phyloP scores from a whole-genome alignment of 2,113 vertebrate genomes.

The Callionymus lyra region DNA sequence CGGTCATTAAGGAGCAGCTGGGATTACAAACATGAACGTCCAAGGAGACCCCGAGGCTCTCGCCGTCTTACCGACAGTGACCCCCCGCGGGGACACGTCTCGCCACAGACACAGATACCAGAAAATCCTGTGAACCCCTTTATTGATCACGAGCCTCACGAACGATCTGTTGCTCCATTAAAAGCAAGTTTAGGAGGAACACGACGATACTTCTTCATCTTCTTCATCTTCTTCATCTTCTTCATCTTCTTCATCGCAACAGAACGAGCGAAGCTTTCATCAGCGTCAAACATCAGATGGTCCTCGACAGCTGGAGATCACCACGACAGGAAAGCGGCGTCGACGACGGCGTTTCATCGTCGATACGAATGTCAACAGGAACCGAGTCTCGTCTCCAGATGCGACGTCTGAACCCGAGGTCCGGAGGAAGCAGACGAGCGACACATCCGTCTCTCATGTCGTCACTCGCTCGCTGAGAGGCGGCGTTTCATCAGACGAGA shows the following conservation, averaged over 20 bases:
- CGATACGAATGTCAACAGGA: slow-evolving; percentile 3
- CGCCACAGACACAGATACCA: slow-evolving; percentile 20
- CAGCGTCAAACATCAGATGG: neutral
- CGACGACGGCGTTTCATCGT: slow-evolving; percentile 3
- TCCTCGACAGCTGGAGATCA: slow-evolving; percentile 28
- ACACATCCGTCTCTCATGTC: too few relatives aligned
- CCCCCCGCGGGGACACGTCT: slow-evolving; percentile 42
- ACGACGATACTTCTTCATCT: slow-evolving; percentile 10
- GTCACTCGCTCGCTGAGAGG: too few relatives aligned
- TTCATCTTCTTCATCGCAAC: slow-evolving; percentile 20
- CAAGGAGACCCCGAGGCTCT: slow-evolving; percentile 26
- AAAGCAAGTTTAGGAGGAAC: slow-evolving; percentile 3
- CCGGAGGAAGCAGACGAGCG: slow-evolving; percentile 35
- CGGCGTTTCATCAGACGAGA: too few relatives aligned
- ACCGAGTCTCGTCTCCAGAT: too few relatives aligned
- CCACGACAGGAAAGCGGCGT: slow-evolving; percentile 27
- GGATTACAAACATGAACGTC: slow-evolving; percentile 43
- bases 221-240: slow-evolving; percentile 2
- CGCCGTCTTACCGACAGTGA: slow-evolving; percentile 31
- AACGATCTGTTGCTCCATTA: slow-evolving; percentile 8
- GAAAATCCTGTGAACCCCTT: slow-evolving; percentile 14
- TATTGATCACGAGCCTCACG: neutral
- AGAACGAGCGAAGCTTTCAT: slow-evolving; percentile 24
- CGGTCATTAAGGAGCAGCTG: slow-evolving; percentile 62
- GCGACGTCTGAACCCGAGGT: slow-evolving; percentile 38